Conservation (phyloP, 2,888 invertebrate species). For the Isoperla grammatica region DNA sequence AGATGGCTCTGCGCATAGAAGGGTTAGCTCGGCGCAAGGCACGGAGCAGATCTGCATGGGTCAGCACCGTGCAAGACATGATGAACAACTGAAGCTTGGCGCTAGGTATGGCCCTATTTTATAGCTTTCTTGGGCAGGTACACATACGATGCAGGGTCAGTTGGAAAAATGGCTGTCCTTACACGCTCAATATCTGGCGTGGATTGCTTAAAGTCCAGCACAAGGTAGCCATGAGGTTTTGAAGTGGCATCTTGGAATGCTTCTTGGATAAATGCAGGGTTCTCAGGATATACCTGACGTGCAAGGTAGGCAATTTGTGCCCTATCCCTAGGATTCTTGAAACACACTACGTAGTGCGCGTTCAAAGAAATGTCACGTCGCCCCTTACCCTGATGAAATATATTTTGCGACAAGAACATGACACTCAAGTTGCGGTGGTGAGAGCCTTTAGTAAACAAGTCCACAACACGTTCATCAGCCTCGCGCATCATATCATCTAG, state of each 20-base stretch:
- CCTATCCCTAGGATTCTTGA: constrained; percentile 32
- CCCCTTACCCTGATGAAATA: no score
- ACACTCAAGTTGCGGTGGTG: no score
- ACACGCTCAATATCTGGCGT: no score
- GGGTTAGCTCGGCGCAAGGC: not conserved
- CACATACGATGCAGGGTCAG: constrained; percentile 18
- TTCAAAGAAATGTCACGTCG: constrained; percentile 32
- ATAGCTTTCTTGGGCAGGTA: constrained; percentile 20
- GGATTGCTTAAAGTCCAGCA: no score
- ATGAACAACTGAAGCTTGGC: not conserved
- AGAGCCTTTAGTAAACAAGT: no score
- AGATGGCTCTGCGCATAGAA: not conserved
- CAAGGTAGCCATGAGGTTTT: constrained; percentile 27
- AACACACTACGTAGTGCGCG: constrained; percentile 33
- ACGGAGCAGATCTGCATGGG: no score
- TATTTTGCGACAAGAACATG: no score
- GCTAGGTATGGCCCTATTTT: constrained; percentile 23
- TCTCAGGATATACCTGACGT: constrained; percentile 30
- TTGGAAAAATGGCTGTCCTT: no score
- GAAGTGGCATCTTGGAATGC: constrained; percentile 29
- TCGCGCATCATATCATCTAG: no score
- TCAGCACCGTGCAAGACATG: not conserved
- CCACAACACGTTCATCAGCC: no score
- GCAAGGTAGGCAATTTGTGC: constrained; percentile 29
- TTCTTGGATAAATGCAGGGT: constrained; percentile 29